Evolutionary conservation across 2,888 invertebrate species (phyloP).

Genomic region (Amblyjoppa fuscipennis): DNA sequence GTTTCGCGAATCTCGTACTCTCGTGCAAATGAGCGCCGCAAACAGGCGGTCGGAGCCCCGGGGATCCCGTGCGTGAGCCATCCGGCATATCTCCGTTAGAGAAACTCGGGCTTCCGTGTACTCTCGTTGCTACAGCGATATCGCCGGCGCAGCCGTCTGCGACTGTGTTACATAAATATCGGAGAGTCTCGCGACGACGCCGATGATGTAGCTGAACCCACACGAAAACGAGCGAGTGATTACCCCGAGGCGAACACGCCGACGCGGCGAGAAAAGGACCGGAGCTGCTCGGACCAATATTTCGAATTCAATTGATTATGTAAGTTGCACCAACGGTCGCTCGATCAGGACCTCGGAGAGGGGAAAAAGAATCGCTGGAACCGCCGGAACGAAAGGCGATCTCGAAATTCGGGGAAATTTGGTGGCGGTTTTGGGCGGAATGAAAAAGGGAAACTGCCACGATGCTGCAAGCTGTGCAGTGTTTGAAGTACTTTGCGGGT

Average conservation of each 20-base stretch:
- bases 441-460: no score
- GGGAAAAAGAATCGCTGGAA: neutral
- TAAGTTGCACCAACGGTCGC: slow-evolving; percentile 14
- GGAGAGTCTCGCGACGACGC: slow-evolving; percentile 75
- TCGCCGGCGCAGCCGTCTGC: slow-evolving; percentile 11
- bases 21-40: slow-evolving; percentile 54
- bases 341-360: neutral
- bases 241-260: neutral
- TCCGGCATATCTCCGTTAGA: slow-evolving; percentile 57
- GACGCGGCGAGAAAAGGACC: neutral
- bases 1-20: slow-evolving; percentile 3
- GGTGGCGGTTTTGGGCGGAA: no score
- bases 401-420: neutral
- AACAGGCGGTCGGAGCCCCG: neutral
- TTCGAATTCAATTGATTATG: slow-evolving; percentile 38
- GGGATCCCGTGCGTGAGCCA: slow-evolving; percentile 17
- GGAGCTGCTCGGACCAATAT: neutral
- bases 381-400: neutral
- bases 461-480: no score
- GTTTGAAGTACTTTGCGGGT: neutral
- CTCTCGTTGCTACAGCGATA: neutral
- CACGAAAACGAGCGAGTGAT: slow-evolving; percentile 41
- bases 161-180: slow-evolving; percentile 78
- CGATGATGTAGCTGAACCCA: slow-evolving; percentile 71
- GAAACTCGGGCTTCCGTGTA: slow-evolving; percentile 45